Conservation (phyloP, 2,888 invertebrate genomes). For the Cotesia congregata region DNA sequence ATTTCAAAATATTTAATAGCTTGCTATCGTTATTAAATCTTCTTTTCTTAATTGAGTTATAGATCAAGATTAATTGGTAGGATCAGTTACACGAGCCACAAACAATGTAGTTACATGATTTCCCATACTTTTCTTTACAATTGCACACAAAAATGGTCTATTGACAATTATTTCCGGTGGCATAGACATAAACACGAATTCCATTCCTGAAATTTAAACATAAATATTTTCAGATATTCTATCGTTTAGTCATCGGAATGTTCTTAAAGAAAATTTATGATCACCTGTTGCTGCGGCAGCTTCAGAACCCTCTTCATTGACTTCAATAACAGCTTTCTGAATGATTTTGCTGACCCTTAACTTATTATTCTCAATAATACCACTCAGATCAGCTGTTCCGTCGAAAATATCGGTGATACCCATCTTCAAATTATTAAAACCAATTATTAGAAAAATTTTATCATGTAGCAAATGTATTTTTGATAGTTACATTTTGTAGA, state of each 20-base stretch:
- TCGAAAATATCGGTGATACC: constrained; percentile 80
- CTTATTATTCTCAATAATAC: constrained; percentile 65
- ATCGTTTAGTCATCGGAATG: too few relatives aligned
- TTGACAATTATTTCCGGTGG: constrained; percentile 53
- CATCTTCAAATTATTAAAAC: constrained; percentile 71
- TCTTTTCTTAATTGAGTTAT: not conserved
- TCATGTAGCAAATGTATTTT: not conserved
- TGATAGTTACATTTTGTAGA: constrained; percentile 74
- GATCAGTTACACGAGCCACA: not conserved
- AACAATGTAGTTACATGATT: not conserved
- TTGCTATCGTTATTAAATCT: too few relatives aligned
- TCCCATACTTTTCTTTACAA: not conserved
- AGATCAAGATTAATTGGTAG: not conserved
- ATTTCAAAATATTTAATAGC: too few relatives aligned
- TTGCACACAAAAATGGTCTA: constrained; percentile 54
- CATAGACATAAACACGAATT: constrained; percentile 31
- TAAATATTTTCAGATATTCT: not conserved
- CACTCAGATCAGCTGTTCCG: constrained; percentile 76
- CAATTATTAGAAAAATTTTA: not conserved
- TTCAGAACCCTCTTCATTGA: constrained; percentile 90
- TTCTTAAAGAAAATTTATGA: constrained; percentile 58
- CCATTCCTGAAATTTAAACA: constrained; percentile 27
- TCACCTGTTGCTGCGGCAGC: constrained; percentile 87
- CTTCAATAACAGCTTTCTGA: constrained; percentile 89
- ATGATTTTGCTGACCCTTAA: constrained; percentile 80